Base-by-base conservation (phyloP, 2,888 invertebrate genomes). In the Seladonia tumulorum region DNA sequence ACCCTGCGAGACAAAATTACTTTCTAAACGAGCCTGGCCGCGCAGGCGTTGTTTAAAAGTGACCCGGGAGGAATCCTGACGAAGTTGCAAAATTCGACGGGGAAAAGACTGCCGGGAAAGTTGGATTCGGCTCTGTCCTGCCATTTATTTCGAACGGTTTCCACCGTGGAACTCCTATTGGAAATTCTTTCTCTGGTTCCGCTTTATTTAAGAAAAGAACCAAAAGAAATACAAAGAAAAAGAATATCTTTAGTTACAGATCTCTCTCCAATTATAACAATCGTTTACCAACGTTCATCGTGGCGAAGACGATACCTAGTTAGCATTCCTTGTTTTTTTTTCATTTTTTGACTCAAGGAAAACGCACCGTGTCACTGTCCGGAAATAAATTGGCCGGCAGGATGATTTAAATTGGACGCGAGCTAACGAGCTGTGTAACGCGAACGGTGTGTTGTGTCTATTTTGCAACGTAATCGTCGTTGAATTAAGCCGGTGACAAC, bases 401-500 rank as follows among this genome's bases (percentile, higher is more conserved):
- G 35, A 35, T 35, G 35, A 86, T 82, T 82, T 79, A 79, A 81
- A 74, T 39, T 53, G 66, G 49, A 29, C 80, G 35, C 71, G 3
- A 63, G 72, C 76, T 86, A 85, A 85, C 86, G 82, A 82, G 81
- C 66, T 63, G 18, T 53, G 80, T 79, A 79, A 77, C 79, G 79
- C 66, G 79, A 35, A n/a, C 35, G 66, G 49, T 47, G 35, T 35
- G 35, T 35, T 35, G 35, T 35, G 68, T 80, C 66, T 22, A 18
- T 85, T 85, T 75, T 78, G 57, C 75, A 72, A 60, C 63, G 85
- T 85, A 86, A 86, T 85, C 77, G 86, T 29, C 85, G n/a, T 75
- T 57, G 85, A 78, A 81, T 85, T 80, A 78, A 75, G 75, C 71
- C 18, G 75, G 66, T 53, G 79, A 79, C 85, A 84, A 47, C 39